Base-by-base conservation (phyloP, 2,113 vertebrate species). In the Copsychus sechellarum region DNA sequence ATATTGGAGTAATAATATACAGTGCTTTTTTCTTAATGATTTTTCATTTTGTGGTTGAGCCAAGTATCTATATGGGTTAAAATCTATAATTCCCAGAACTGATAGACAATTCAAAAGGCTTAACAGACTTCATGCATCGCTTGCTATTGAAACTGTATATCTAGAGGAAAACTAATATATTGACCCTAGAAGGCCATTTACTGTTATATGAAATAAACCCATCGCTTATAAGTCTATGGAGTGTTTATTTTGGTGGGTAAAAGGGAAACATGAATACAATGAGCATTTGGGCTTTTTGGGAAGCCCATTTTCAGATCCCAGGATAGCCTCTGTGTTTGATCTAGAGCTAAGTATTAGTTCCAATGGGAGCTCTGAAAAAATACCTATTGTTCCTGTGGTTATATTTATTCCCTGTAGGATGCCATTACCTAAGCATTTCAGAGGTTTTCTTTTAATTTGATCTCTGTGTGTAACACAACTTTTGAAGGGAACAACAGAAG, bases 31-130 rank as follows among this genome's bases (percentile, higher is more conserved):
- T 76, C 94, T 92, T 96, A 96, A 93, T 92, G 92, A 97, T 96
- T 96, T 97, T 95, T 91, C 91, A 96, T 96, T 97, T 93, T 98
- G 96, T 62, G 76, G 61, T 79, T 92, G 86, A 97, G 56, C 54
- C 90, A 96, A 88, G 96, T 96, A 97, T 94, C 95, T 96, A 93
- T 97, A 96, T 88, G 94, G 92, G 88, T 97, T 97, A 97, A 97
- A 97, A 97, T 96, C 86, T 93, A 73, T 95, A 97, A 97, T 94
- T 97, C 92, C 88, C 85, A 97, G 96, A 97, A 97, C 93, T 94
- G 93, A 96, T 95, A 94, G 92, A 97, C 95, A 97, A 97, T 96
- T 97, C 93, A 92, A 80, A 95, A 97, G 85, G 81, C 91, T 97
- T 93, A 97, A 91, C 86, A 81, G 45, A n/a, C 88, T 91, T 96